Evolutionary conservation across 1,140 invertebrate species (phyloP).

Genomic region (Diabrotica undecimpunctata): DNA sequence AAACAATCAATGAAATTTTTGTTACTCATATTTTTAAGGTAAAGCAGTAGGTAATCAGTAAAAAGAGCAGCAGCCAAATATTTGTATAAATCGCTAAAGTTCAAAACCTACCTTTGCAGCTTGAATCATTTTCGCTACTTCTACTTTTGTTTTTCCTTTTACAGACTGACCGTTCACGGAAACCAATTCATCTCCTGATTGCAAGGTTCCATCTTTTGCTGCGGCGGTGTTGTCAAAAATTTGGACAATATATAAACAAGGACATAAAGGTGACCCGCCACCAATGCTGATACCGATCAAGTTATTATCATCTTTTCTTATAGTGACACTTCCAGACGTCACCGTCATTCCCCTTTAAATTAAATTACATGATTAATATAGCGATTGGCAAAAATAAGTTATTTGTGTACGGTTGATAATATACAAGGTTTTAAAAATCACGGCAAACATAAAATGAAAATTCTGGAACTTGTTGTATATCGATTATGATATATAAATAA

Average conservation of each 20-base stretch:
- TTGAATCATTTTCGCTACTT: slow-evolving; percentile 98
- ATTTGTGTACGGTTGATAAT: not conserved
- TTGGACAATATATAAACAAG: slow-evolving; percentile 95
- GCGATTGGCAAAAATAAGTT: not conserved
- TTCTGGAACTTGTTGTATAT: no score
- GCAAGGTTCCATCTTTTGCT: slow-evolving; percentile 81
- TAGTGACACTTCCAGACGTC: slow-evolving; percentile 86
- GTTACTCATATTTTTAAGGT: no score
- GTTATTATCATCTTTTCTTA: slow-evolving; percentile 92
- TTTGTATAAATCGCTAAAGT: no score
- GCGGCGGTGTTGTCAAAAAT: slow-evolving; percentile 98
- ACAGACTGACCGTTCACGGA: slow-evolving; percentile 88
- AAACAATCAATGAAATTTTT: no score
- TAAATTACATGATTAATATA: not conserved
- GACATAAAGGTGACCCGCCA: slow-evolving; percentile 92
- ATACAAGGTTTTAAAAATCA: no score
- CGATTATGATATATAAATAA: no score
- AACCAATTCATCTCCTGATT: slow-evolving; percentile 94
- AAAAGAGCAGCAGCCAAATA: no score
- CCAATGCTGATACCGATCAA: slow-evolving; percentile 98
- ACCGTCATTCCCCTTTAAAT: slow-evolving; percentile 90
- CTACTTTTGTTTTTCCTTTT: slow-evolving; percentile 95
- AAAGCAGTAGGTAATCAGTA: no score
- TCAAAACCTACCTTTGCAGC: slow-evolving; percentile 68
- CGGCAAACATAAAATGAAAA: no score